Base-by-base conservation (phyloP, 2,797 vertebrate genomes). In the Eulemur rubriventer region DNA sequence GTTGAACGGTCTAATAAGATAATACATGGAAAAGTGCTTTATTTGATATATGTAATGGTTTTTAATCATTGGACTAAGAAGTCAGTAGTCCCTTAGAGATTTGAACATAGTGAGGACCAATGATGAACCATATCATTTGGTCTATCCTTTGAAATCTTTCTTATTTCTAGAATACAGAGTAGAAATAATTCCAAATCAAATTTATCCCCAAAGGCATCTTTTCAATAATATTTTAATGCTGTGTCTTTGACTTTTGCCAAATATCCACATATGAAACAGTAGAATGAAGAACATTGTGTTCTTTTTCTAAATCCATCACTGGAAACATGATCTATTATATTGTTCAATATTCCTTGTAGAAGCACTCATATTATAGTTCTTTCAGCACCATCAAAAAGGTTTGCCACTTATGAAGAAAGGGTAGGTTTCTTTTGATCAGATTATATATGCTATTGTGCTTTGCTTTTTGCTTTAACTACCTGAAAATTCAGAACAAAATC, bases 401-500 rank as follows among this genome's bases (percentile, higher is more conserved):
- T 76, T 84, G 4, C 13, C 22, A 17, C 11, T 79, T 91, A 75
- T 75, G 14, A 75, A 93, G 18, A 94, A 89, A 95, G 7, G 0
- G 11, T 75, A 78, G 6, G 8, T 43, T 90, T 88, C 35, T 92
- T 92, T 90, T 73, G 33, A 94, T 84, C 48, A 91, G 33, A 59
- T 57, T 94, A 90, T 82, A 55, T 91, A 89, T 75, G 95, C 30
- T 86, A 82, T 11, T 88, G 5, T 92, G 43, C 41, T 82, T 78
- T 41, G 35, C 7, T 61, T 97, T 94, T 95, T 81, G 50, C 35
- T 93, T 87, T 93, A 83, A 83, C 41, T 79, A 26, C 50, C 38
- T 82, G 14, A 28, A 94, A 96, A 85, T 92, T 96, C n/a, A 92
- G 46, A 97, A 94, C 38, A 86, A 84, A 91, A 69, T 79, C 4